These are phyloP conservation scores for Diachasmimorpha longicaudata DNA, from an alignment of 1,140 invertebrate species.

Conservation along the genomic window DNA sequence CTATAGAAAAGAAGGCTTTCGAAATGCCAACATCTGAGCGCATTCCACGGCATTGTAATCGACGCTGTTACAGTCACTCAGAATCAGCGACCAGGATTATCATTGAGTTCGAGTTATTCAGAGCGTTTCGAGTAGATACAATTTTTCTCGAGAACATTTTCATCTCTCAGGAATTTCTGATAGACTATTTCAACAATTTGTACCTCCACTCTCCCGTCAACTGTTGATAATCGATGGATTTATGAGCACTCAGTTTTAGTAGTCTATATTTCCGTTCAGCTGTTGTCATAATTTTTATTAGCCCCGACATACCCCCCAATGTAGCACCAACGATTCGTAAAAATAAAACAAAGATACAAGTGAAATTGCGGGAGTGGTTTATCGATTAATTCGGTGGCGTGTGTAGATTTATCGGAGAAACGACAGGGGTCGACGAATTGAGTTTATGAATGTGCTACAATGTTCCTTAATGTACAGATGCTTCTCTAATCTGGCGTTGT, in stretches of 20 bases:
- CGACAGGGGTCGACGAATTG: neutral
- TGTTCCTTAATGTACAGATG: neutral
- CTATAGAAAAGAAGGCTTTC: slow-evolving; percentile 45
- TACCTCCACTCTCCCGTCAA: neutral
- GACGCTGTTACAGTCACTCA: slow-evolving; percentile 50
- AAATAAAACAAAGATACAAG: neutral
- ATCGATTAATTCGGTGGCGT: slow-evolving; percentile 6
- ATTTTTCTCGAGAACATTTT: neutral
- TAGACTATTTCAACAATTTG: neutral
- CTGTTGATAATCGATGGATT: neutral
- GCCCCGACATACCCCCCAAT: neutral
- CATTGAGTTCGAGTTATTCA: slow-evolving; percentile 24
- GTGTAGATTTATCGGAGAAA: slow-evolving; percentile 2
- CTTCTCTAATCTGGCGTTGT: neutral
- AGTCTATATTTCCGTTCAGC: neutral
- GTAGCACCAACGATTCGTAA: neutral
- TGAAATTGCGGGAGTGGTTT: neutral
- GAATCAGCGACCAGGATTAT: slow-evolving; percentile 21
- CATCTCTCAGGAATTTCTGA: neutral
- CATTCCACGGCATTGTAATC: slow-evolving; percentile 57
- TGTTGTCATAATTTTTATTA: neutral
- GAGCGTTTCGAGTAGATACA: slow-evolving; percentile 3
- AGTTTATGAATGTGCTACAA: neutral
- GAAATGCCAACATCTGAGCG: slow-evolving; percentile 48
- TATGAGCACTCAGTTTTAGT: no score